These are phyloP conservation scores for Euwallacea fornicatus DNA, from an alignment of 1,140 invertebrate genomes.

Conservation along the genomic window DNA sequence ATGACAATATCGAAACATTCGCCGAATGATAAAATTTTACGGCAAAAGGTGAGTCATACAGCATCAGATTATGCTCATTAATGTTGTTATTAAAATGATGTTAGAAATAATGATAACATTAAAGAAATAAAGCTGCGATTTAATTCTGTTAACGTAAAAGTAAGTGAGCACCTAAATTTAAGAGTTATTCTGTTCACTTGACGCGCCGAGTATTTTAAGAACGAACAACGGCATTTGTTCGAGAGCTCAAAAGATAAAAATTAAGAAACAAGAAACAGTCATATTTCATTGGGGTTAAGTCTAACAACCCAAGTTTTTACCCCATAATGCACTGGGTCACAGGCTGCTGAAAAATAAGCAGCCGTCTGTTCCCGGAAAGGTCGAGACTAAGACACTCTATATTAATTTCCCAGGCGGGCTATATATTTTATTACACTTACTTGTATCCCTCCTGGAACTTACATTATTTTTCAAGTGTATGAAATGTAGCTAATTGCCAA, in stretches of 20 bases:
- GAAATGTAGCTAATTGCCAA: conserved; percentile 37
- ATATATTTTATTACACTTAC: conserved; percentile 41
- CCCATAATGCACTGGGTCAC: conserved; percentile 39
- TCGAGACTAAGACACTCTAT: conserved; percentile 40
- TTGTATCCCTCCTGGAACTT: conserved; percentile 36
- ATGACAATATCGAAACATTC: no score
- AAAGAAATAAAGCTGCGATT: conserved; percentile 13
- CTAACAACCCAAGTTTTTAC: conserved; percentile 37
- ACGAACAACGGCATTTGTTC: conserved; percentile 35
- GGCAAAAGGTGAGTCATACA: no score
- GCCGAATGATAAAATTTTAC: no score
- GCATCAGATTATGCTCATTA: no score
- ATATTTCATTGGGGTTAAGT: conserved; percentile 39
- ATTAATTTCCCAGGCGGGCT: conserved; percentile 40
- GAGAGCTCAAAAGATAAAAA: conserved; percentile 37
- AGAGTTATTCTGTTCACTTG: conserved; percentile 34
- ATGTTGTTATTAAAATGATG: no score
- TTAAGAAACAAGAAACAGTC: conserved; percentile 37
- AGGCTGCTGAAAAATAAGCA: conserved; percentile 39
- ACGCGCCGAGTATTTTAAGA: conserved; percentile 33
- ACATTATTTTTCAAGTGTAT: conserved; percentile 39
- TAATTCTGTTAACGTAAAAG: conserved; percentile 27
- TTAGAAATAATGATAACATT: no score
- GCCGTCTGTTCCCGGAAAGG: conserved; percentile 38
- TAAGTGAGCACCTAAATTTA: conserved; percentile 27